Conservation (phyloP, 2,113 vertebrate genomes). For the Cervus canadensis region DNA sequence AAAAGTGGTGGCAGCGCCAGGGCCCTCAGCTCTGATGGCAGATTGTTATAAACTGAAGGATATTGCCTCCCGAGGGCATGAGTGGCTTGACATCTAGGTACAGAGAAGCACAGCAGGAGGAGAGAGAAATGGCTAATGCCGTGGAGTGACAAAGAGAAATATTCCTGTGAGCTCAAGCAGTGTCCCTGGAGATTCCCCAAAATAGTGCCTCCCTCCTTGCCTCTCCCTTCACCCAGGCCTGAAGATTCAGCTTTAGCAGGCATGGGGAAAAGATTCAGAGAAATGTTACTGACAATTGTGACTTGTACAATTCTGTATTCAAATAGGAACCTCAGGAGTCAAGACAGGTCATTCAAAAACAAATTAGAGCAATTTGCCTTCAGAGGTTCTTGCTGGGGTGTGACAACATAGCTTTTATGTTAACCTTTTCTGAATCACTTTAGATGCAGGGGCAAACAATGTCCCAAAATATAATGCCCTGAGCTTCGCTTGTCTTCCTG, state of each 20-base stretch:
- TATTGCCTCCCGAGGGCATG: background rate
- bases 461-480: background rate
- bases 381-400: background rate
- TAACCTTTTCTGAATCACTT: background rate
- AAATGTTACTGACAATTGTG: background rate
- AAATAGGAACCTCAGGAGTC: background rate
- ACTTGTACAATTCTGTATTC: background rate
- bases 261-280: background rate
- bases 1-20: background rate
- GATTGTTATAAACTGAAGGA: background rate
- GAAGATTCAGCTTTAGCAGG: background rate
- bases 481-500: background rate
- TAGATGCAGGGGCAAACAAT: background rate
- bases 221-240: background rate
- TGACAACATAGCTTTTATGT: background rate
- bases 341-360: background rate
- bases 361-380: background rate
- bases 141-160: background rate
- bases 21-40: background rate
- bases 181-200: background rate
- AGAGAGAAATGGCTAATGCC: slow-evolving; percentile 12
- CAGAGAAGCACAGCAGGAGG: background rate
- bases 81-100: background rate
- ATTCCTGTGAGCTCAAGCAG: background rate
- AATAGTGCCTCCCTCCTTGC: background rate